Conservation (phyloP, 2,113 vertebrate species). For the Hydrolagus affinis region DNA sequence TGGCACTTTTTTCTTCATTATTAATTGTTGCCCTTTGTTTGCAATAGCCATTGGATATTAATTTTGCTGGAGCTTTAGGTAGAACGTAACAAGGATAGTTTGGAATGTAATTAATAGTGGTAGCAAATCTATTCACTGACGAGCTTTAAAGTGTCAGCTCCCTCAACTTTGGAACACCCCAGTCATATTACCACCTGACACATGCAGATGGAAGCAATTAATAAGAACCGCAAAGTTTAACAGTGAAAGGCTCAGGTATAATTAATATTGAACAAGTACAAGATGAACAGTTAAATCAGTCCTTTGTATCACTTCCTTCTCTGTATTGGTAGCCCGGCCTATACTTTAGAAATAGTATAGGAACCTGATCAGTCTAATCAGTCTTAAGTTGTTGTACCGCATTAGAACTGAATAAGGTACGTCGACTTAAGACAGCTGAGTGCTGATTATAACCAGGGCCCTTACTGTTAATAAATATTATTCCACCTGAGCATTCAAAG, state of each 20-base stretch:
- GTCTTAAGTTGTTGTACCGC: background rate
- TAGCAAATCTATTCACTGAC: background rate
- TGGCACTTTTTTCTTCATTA: background rate
- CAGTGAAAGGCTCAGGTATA: background rate
- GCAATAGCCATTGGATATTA: background rate
- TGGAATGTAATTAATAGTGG: background rate
- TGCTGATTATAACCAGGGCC: background rate
- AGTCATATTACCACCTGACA: conserved; percentile 10
- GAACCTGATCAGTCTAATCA: background rate
- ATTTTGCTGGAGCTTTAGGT: background rate
- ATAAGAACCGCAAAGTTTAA: background rate
- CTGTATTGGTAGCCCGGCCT: background rate
- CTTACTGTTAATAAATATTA: background rate
- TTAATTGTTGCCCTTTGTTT: conserved; percentile 9
- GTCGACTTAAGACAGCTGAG: background rate
- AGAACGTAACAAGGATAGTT: background rate
- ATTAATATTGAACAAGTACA: background rate
- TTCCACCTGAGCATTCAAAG: background rate
- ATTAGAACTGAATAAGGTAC: background rate
- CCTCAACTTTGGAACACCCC: background rate
- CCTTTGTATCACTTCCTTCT: no score
- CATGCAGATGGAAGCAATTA: background rate
- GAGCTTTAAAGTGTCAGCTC: background rate
- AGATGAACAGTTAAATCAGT: no score
- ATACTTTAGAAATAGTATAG: background rate